phyloP scores from a whole-genome alignment of 30 jellyfish, hydroid and myxozoan genomes.

The Aurelia aurita region DNA sequence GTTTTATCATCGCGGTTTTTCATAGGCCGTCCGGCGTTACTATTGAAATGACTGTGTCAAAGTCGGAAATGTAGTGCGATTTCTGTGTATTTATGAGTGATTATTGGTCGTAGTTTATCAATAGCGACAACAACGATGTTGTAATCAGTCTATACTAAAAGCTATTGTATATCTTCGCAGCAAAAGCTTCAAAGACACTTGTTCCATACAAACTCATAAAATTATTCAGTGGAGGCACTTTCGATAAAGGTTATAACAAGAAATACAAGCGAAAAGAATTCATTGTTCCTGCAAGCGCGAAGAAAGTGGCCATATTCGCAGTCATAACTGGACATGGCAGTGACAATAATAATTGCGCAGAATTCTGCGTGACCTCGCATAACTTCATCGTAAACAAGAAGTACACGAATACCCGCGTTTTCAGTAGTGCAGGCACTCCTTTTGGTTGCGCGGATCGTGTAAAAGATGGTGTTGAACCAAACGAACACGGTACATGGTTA shows the following conservation, averaged over 20 bases:
- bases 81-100: too few relatives aligned
- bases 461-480: slow-evolving; percentile 92
- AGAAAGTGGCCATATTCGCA: slow-evolving; percentile 76
- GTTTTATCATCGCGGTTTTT: too few relatives aligned
- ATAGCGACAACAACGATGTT: too few relatives aligned
- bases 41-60: too few relatives aligned
- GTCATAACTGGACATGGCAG: slow-evolving; percentile 99
- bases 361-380: slow-evolving; percentile 97
- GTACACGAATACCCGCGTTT: slow-evolving; percentile 83
- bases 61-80: too few relatives aligned
- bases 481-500: slow-evolving; percentile 99
- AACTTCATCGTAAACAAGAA: slow-evolving; percentile 74
- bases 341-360: slow-evolving; percentile 97
- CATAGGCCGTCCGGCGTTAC: too few relatives aligned
- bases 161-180: neutral
- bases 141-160: too few relatives aligned
- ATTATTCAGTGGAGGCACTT: slow-evolving; percentile 90
- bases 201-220: slow-evolving; percentile 79
- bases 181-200: slow-evolving; percentile 23
- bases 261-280: slow-evolving; percentile 67
- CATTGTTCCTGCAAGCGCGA: slow-evolving; percentile 77
- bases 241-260: slow-evolving; percentile 85
- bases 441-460: slow-evolving; percentile 98
- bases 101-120: too few relatives aligned
- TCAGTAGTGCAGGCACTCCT: slow-evolving; percentile 98